These are phyloP conservation scores for Melieria picta DNA, from an alignment of 2,888 invertebrate species.

Conservation along the genomic window DNA sequence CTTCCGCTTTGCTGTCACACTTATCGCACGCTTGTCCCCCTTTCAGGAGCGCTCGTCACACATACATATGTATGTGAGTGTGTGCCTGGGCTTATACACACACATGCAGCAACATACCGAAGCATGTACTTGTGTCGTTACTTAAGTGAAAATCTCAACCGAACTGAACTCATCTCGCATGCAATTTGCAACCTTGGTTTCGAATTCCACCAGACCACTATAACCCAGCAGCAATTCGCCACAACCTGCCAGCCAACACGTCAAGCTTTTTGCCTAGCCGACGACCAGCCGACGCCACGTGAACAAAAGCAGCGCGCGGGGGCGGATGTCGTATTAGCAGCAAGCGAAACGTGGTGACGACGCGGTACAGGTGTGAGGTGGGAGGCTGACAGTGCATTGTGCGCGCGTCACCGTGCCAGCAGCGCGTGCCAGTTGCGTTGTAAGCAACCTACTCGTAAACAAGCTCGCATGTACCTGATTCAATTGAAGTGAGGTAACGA, in stretches of 20 bases:
- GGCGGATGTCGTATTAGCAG: no score
- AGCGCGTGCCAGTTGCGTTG: background rate
- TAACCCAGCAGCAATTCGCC: background rate
- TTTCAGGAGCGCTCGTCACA: background rate
- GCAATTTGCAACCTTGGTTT: slow-evolving; percentile 51
- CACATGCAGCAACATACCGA: background rate
- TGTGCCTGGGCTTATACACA: slow-evolving; percentile 1
- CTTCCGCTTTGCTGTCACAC: no score
- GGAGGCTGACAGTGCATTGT: no score
- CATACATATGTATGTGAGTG: background rate
- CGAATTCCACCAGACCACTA: background rate
- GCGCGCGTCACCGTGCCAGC: background rate
- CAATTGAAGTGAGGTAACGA: background rate
- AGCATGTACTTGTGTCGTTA: no score
- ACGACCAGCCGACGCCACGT: background rate
- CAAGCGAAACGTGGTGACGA: background rate
- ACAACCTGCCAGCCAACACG: slow-evolving; percentile 17
- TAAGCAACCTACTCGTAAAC: no score
- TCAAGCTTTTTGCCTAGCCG: background rate
- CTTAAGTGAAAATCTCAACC: slow-evolving; percentile 43
- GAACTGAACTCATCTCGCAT: slow-evolving; percentile 51
- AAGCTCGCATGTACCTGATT: no score
- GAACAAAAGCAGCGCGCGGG: background rate
- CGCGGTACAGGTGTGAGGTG: background rate
- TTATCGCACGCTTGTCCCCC: no score